phyloP scores from a whole-genome alignment of 2,888 invertebrate species.

The Caenorhabditis wallacei region DNA sequence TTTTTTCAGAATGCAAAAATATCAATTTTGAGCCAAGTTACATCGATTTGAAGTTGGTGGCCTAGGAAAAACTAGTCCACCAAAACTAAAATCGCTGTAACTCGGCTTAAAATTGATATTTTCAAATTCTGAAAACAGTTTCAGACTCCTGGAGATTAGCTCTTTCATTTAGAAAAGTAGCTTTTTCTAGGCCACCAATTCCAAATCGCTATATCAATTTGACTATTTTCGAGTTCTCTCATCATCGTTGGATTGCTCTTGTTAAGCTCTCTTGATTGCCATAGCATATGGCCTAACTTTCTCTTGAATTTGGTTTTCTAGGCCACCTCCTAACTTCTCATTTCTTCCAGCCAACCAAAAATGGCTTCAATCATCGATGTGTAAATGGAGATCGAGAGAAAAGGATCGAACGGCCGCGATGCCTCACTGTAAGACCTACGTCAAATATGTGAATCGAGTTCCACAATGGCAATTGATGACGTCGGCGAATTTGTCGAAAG shows the following conservation, averaged over 20 bases:
- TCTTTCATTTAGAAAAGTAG: too few relatives aligned
- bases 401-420: slow-evolving; percentile 90
- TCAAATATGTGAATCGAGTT: slow-evolving; percentile 62
- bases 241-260: too few relatives aligned
- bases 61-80: background rate
- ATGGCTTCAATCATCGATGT: slow-evolving; percentile 57
- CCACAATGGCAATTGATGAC: slow-evolving; percentile 84
- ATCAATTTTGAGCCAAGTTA: background rate
- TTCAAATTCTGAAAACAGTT: too few relatives aligned
- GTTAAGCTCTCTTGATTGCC: too few relatives aligned
- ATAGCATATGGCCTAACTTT: too few relatives aligned
- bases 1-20: background rate
- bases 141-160: too few relatives aligned
- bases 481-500: slow-evolving; percentile 96
- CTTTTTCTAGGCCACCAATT: background rate
- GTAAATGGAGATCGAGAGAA: slow-evolving; percentile 89
- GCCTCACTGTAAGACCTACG: slow-evolving; percentile 90
- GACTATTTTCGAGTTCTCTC: too few relatives aligned
- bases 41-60: background rate
- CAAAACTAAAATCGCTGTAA: too few relatives aligned
- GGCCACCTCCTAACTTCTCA: background rate
- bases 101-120: too few relatives aligned
- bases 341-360: slow-evolving; percentile 21
- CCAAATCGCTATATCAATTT: background rate
- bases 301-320: too few relatives aligned